These are phyloP conservation scores for Pituophis catenifer DNA, from an alignment of 2,113 vertebrate species.

Conservation along the genomic window DNA sequence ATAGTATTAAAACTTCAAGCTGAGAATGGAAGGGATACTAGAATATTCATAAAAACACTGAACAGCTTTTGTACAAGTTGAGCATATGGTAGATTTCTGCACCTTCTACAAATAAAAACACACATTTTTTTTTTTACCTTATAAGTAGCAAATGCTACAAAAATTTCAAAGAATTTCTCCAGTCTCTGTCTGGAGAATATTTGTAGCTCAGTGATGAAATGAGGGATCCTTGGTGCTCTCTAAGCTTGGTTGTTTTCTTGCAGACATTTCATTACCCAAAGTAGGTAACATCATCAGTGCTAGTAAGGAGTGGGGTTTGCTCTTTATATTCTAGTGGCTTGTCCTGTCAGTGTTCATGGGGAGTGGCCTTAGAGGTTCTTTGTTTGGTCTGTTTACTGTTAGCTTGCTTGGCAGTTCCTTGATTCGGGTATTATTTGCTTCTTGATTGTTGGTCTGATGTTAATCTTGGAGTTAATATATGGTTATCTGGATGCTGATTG, in stretches of 20 bases:
- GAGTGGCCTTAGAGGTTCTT: neutral
- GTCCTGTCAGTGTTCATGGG: neutral
- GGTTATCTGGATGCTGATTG: neutral
- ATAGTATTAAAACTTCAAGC: neutral
- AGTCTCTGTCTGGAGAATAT: neutral
- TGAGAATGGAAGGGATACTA: neutral
- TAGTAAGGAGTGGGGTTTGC: neutral
- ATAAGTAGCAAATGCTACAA: neutral
- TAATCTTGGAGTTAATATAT: neutral
- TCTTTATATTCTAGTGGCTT: neutral
- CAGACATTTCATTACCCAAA: neutral
- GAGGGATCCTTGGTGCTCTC: neutral
- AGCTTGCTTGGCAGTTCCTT: neutral
- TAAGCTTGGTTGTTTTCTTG: neutral
- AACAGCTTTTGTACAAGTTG: slow-evolving; percentile 19
- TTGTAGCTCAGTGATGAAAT: neutral
- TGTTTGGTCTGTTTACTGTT: neutral
- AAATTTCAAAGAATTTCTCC: neutral
- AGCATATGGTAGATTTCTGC: slow-evolving; percentile 20
- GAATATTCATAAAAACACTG: neutral
- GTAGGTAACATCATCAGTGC: neutral
- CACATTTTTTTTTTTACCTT: slow-evolving; percentile 9
- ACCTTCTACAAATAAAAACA: slow-evolving; percentile 8
- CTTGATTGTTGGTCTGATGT: neutral
- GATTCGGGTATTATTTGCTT: neutral